Base-by-base conservation (phyloP, 2,113 vertebrate species). In the Menura novaehollandiae region DNA sequence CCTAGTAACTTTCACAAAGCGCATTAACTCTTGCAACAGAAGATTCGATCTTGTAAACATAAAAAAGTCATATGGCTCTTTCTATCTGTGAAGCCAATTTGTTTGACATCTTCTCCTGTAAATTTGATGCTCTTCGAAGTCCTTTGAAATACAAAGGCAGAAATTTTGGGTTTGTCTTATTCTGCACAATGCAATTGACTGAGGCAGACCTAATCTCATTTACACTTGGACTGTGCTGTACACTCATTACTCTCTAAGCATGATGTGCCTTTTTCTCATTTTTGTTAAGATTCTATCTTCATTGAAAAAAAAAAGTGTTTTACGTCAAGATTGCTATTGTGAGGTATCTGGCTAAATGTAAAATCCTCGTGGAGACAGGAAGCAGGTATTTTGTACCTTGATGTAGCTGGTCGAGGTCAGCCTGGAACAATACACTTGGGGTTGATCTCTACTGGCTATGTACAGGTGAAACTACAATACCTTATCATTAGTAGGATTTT, bases 241-340 rank as follows among this genome's bases (percentile, higher is more conserved):
- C 53, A 78, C 37, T 77, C 81, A 80, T 86, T 94, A 46, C 62
- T 95, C 87, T 96, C 96, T 91, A 94, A 97, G 93, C 17, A 35
- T 59, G 22, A 27, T 74, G 88, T 96, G 87, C 88, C 91, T 97
- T 95, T 97, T 93, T 66, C 46, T 88, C 27, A 66, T 89, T 82
- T 93, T 73, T 90, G 32, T 59, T 59, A 67, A 53, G 68, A 44
- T n/a, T 83, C n/a, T 91, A 9, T 88, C 66, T 94, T 90, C 30
- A 37, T 26, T 82, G 10, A 44, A 49, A 56, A 19, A 68, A 58
- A 39, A 81, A 76, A 35, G 6, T 72, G 7, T 43, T 94, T 91
- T 86, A 56, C 63, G 84, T 91, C 33, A 59, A 32, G 19, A 81
- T 75, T 86, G 22, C n/a, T 91, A 47, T 91, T 89, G 28, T 78